Evolutionary conservation across 2,113 vertebrate genomes (phyloP).

Genomic region (Symphodus melops): DNA sequence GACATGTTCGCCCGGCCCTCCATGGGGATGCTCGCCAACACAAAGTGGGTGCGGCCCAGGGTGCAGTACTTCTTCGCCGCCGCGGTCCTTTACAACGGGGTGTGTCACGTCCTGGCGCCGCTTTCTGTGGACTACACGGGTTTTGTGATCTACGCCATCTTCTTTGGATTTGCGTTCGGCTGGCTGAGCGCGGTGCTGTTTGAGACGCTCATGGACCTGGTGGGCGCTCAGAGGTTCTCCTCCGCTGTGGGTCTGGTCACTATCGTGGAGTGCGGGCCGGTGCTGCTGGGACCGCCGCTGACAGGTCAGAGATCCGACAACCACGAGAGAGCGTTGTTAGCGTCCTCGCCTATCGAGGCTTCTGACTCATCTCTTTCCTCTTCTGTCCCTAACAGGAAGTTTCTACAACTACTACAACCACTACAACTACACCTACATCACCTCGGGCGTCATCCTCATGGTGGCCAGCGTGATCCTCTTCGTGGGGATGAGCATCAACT

Average conservation of each 20-base stretch:
- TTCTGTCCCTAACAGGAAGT: constrained; percentile 76
- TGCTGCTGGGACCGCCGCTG: constrained; percentile 93
- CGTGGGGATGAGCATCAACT: constrained; percentile 95
- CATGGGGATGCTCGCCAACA: constrained; percentile 97
- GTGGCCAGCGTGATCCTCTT: constrained; percentile 89
- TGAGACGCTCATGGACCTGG: constrained; percentile 97
- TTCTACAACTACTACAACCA: constrained; percentile 88
- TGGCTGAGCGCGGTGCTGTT: constrained; percentile 96
- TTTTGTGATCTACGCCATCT: constrained; percentile 91
- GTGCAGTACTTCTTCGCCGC: constrained; percentile 95
- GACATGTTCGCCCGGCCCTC: constrained; percentile 98
- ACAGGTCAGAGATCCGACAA: constrained; percentile 83
- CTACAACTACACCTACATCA: constrained; percentile 95
- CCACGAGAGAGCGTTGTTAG: too few species aligned
- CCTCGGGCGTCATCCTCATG: constrained; percentile 89
- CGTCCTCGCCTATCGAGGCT: too few species aligned
- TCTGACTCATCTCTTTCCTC: background rate
- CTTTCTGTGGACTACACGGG: constrained; percentile 84
- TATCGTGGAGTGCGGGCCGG: constrained; percentile 95
- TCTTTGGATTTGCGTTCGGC: constrained; percentile 96
- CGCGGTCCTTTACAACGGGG: constrained; percentile 90
- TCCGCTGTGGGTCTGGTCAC: constrained; percentile 96
- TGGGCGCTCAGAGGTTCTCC: constrained; percentile 94
- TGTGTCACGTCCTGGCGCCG: constrained; percentile 92
- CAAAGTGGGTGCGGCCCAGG: constrained; percentile 91